Evolutionary conservation across 2,888 invertebrate genomes (phyloP).

Genomic region (Euclidia mi): DNA sequence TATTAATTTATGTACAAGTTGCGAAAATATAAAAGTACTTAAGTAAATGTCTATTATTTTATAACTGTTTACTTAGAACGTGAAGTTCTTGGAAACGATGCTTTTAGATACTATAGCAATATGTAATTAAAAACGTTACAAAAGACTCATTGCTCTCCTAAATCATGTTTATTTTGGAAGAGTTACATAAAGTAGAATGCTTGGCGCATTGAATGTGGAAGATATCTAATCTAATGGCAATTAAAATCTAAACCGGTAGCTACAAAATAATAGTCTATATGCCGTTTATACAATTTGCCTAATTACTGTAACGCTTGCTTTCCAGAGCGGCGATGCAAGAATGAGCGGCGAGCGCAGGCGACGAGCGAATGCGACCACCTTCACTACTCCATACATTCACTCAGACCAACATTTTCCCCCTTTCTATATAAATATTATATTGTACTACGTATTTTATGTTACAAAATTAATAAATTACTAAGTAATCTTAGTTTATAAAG

Average conservation of each 20-base stretch:
- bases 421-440: too few species aligned
- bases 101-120: slow-evolving; percentile 37
- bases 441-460: too few species aligned
- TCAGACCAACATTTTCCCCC: too few species aligned
- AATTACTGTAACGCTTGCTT: slow-evolving; percentile 79
- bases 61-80: slow-evolving; percentile 29
- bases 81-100: slow-evolving; percentile 21
- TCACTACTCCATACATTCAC: neutral
- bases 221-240: slow-evolving; percentile 72
- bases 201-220: slow-evolving; percentile 60
- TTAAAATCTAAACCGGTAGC: slow-evolving; percentile 76
- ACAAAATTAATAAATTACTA: too few species aligned
- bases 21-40: too few species aligned
- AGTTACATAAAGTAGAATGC: slow-evolving; percentile 63
- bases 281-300: slow-evolving; percentile 81
- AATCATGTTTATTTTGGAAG: slow-evolving; percentile 58
- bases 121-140: slow-evolving; percentile 39
- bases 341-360: slow-evolving; percentile 36
- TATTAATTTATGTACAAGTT: too few species aligned
- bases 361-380: slow-evolving; percentile 33
- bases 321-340: slow-evolving; percentile 71
- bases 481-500: too few species aligned
- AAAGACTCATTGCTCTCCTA: slow-evolving; percentile 36
- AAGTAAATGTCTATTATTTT: slow-evolving; percentile 29
- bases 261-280: slow-evolving; percentile 72